Evolutionary conservation across 2,888 invertebrate genomes (phyloP).

Genomic region (Troglohyphantes excavatus): DNA sequence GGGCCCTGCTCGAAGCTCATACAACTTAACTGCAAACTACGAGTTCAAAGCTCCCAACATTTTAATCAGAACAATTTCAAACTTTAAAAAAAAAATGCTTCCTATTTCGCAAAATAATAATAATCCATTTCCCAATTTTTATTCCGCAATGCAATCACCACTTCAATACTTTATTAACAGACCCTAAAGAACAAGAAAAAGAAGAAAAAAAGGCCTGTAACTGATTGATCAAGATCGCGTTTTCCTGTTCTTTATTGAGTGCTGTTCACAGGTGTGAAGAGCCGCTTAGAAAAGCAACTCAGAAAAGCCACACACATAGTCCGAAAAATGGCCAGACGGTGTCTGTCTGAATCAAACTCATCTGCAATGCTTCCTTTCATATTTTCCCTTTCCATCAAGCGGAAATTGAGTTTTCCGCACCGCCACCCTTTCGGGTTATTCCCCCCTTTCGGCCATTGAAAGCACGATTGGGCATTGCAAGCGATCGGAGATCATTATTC

Average conservation of each 20-base stretch:
- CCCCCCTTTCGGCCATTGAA: constrained; percentile 10
- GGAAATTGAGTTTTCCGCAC: constrained; percentile 67
- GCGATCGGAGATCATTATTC: not conserved
- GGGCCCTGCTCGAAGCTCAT: no score
- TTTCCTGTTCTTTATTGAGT: not conserved
- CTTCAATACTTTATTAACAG: not conserved
- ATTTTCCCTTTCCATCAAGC: not conserved
- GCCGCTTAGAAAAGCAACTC: not conserved
- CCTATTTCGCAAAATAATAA: not conserved
- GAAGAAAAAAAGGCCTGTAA: not conserved
- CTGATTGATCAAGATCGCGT: not conserved
- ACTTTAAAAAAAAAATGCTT: not conserved
- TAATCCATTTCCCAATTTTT: not conserved
- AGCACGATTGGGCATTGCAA: constrained; percentile 15
- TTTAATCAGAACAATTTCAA: no score
- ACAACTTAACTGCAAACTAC: no score
- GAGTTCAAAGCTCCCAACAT: no score
- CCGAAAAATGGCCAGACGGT: not conserved
- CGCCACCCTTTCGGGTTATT: constrained; percentile 53
- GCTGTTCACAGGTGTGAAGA: not conserved
- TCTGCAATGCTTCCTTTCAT: no score
- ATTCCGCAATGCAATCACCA: not conserved
- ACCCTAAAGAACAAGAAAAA: not conserved
- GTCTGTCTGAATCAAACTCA: not conserved
- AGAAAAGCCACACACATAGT: not conserved